Base-by-base conservation (phyloP, 2,888 invertebrate genomes). In the Salticus scenicus region DNA sequence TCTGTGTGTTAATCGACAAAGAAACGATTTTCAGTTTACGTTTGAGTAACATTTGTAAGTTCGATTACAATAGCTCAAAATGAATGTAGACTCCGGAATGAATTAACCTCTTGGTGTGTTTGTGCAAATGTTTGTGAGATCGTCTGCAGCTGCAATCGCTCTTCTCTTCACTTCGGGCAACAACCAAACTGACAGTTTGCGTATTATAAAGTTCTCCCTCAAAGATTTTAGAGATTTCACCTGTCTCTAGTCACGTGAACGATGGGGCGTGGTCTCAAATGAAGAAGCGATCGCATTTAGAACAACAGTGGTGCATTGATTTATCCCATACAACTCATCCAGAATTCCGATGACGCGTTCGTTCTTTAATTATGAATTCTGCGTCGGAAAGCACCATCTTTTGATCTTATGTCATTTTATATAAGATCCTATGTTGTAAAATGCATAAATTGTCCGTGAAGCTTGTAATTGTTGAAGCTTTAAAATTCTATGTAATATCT, bases 201-300 rank as follows among this genome's bases (percentile, higher is more conserved):
- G 82, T 70, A 80, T 80, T 74, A 74, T 74, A 33, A 76, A 76
- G 76, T 73, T 30, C 77, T 37, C 73, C 83, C 83, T 72, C 51
- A 42, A 72, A 84, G 83, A 84, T 77, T 67, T 84, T 84, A 66
- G 77, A 77, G 83, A 84, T 84, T 84, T 84, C 83, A 84, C 83
- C 83, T 84, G 83, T 84, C 83, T 84, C 67, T 41, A 73, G 77
- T 76, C 83, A 84, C 83, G 83, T 84, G 83, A 84, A 78, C 66
- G 83, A 77, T 41, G 64, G 76, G 83, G 83, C 83, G 83, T 84
- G 83, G 83, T 72, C 27, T 10, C 8, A 57, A 30, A 57, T 78
- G 73, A 84, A 84, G 77, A 30, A 37, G 37, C 14, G 47, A 27
- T 33, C 5, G 24, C 27, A 27, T 7, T 67, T 20, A 28, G 41